phyloP scores from a whole-genome alignment of 2,113 vertebrate species.

The Silurus meridionalis region DNA sequence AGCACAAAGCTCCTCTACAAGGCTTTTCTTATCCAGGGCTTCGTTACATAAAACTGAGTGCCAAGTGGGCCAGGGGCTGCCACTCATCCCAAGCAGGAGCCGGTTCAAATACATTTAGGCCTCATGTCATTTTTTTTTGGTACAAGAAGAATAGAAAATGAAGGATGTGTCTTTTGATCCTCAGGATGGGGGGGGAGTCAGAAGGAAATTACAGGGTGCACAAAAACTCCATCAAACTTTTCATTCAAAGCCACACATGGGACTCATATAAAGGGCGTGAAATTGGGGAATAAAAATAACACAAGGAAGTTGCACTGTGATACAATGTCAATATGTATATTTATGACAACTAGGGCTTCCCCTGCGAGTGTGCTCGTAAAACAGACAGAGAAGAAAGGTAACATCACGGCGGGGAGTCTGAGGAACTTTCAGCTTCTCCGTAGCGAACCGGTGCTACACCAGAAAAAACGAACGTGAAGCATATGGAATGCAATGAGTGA shows the following conservation, averaged over 20 bases:
- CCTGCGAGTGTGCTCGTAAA: conserved; percentile 32
- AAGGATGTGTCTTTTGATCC: conserved; percentile 60
- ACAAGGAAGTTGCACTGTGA: conserved; percentile 34
- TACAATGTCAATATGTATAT: conserved; percentile 57
- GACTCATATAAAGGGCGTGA: conserved; percentile 28
- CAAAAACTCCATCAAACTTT: conserved; percentile 51
- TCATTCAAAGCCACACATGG: conserved; percentile 36
- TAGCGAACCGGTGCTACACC: background rate
- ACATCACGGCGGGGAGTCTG: conserved; percentile 19
- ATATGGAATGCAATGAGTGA: background rate
- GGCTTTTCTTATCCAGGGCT: conserved; percentile 24
- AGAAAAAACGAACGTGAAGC: background rate
- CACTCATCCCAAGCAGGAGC: conserved; percentile 45
- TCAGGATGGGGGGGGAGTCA: conserved; percentile 14
- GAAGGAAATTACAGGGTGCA: conserved; percentile 44
- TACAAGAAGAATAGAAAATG: conserved; percentile 58
- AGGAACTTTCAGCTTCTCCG: conserved; percentile 27
- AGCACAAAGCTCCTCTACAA: conserved; percentile 27
- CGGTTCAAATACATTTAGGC: conserved; percentile 58
- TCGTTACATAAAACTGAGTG: conserved; percentile 41
- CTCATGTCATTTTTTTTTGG: conserved; percentile 48
- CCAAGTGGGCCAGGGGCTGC: conserved; percentile 52
- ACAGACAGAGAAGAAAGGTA: conserved; percentile 41
- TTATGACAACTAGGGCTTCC: conserved; percentile 43
- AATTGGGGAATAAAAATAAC: conserved; percentile 45